Evolutionary conservation across 2,888 invertebrate species (phyloP), one percentile per base, ranked within the genome.

Genomic region (Homarus gammarus): DNA sequence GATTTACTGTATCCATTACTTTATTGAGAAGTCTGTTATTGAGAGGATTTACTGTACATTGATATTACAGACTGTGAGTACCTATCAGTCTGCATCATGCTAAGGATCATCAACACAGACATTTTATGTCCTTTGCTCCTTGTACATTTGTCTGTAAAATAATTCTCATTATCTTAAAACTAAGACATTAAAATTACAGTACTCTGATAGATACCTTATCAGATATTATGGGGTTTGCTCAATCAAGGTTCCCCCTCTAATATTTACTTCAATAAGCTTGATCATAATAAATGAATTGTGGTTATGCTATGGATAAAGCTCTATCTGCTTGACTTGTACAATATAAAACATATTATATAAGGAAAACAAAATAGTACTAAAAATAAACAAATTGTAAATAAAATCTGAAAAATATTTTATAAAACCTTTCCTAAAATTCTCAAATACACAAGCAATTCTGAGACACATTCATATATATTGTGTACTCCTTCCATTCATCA

Each of bases 391-490:
- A 64, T 8, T 5, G 27, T 27, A 64, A 5, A 64, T 22, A 64
- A 73, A 72, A 36, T 72, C 12, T 36, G 36, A 72, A 72, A 36
- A 72, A 38, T 73, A 73, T 40, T n/a, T n/a, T 22, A 38, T 40
- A n/a, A 5, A 68, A 70, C 2, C 2, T n/a, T n/a, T 75, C n/a
- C 5, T 38, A 18, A 73, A 40, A 6, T 27, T 27, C 27, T 64
- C 64, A 44, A 75, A 31, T 27, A 44, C 12, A 75, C 38, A 75
- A 38, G n/a, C 44, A 75, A 75, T 49, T 44, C 31, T 79, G 31
- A 33, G 38, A 31, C 75, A 75, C 44, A 79, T 51, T 44, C 56
- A 79, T 56, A 51, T 36, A n/a, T 73, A 49, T 10, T 79, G 51
- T 51, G 49, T 75, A 44, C 75, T 27, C 40, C 40, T 75, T 75